Evolutionary conservation across 2,888 invertebrate genomes (phyloP).

Genomic region (Thalpophila matura): DNA sequence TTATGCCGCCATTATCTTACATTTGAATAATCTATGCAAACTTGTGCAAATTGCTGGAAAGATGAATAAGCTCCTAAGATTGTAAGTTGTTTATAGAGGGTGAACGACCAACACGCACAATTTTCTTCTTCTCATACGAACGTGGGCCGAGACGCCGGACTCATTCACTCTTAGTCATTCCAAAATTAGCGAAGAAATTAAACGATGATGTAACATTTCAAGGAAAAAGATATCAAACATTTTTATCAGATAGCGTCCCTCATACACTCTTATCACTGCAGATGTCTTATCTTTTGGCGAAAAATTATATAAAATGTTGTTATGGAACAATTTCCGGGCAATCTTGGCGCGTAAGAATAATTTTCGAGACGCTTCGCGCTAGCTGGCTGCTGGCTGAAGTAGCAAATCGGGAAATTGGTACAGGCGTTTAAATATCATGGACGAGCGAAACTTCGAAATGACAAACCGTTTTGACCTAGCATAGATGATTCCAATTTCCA

Average conservation of each 20-base stretch:
- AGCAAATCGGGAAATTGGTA: constrained; percentile 30
- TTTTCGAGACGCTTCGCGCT: background rate
- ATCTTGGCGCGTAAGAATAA: constrained; percentile 26
- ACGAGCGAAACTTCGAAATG: background rate
- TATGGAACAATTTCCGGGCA: constrained; percentile 44
- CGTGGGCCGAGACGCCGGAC: background rate
- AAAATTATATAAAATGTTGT: constrained; percentile 28
- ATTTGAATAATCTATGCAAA: too few relatives aligned
- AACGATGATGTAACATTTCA: constrained; percentile 47
- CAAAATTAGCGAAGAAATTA: constrained; percentile 31
- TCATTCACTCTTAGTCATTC: constrained; percentile 20
- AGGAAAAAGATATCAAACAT: constrained; percentile 21
- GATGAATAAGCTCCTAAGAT: background rate
- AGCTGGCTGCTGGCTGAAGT: background rate
- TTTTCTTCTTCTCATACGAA: background rate
- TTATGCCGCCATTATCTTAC: too few relatives aligned
- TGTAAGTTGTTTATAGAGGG: background rate
- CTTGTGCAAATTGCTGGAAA: background rate
- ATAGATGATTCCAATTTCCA: too few relatives aligned
- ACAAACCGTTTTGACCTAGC: too few relatives aligned
- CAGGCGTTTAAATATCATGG: background rate
- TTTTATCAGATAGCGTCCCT: constrained; percentile 39
- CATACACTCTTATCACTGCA: constrained; percentile 36
- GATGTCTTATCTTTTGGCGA: constrained; percentile 12
- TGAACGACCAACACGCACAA: constrained; percentile 1